These are phyloP conservation scores for Dorcus parallelipipedus DNA, from an alignment of 2,888 invertebrate species.

Conservation along the genomic window DNA sequence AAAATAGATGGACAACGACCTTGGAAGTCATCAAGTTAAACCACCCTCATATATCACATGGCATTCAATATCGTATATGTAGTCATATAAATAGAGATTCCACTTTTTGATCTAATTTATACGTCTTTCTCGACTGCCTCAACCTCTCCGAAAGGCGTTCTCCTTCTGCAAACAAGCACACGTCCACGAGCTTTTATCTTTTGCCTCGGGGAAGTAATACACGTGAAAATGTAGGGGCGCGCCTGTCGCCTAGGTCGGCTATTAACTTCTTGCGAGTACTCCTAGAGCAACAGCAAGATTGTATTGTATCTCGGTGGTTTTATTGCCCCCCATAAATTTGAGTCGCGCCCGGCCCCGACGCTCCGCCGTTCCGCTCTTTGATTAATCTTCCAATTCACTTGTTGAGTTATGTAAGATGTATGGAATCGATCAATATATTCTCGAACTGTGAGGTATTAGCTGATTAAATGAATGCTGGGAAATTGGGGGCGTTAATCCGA, in stretches of 20 bases:
- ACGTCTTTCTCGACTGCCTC: too few relatives aligned
- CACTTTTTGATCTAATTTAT: too few relatives aligned
- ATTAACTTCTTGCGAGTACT: slow-evolving; percentile 18
- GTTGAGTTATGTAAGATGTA: slow-evolving; percentile 20
- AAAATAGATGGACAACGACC: too few relatives aligned
- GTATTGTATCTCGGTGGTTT: slow-evolving; percentile 23
- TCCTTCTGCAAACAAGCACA: slow-evolving; percentile 1
- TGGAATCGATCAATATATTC: slow-evolving; percentile 5
- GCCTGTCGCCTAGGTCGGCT: slow-evolving; percentile 13
- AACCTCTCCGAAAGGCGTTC: not conserved
- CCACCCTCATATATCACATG: too few relatives aligned
- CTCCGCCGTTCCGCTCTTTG: slow-evolving; percentile 16
- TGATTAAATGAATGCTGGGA: not conserved
- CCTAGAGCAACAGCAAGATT: slow-evolving; percentile 7
- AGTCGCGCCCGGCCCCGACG: slow-evolving; percentile 14
- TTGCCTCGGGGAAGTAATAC: slow-evolving; percentile 6
- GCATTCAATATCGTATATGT: too few relatives aligned
- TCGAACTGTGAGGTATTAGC: not conserved
- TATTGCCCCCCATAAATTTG: slow-evolving; percentile 23
- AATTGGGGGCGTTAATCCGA: too few relatives aligned
- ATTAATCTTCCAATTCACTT: slow-evolving; percentile 26
- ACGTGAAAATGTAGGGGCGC: slow-evolving; percentile 5
- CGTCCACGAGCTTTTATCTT: slow-evolving; percentile 16
- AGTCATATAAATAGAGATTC: too few relatives aligned
- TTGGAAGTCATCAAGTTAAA: too few relatives aligned